Percentiles rank a stretch among this genome's conserved stretches.
Evolutionary conservation across 92 coral and sea anemone species (phyloP).

Genomic region (Galaxea fascicularis): DNA sequence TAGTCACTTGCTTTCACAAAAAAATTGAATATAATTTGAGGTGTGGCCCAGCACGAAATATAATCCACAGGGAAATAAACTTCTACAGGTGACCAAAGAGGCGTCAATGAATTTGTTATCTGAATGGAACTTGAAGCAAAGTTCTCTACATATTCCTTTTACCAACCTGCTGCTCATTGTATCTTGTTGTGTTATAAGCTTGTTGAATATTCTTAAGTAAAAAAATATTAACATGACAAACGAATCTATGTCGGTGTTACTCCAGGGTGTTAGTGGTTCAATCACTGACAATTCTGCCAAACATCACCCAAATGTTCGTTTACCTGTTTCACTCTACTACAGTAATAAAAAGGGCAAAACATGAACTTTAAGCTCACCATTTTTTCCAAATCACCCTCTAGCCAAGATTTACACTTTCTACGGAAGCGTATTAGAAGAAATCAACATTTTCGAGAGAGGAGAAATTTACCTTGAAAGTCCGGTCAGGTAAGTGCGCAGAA

Average conservation of each 20-base stretch:
- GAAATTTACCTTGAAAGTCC: neutral
- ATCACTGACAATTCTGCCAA: too few relatives aligned
- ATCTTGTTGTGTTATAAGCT: neutral
- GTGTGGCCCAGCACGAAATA: constrained; percentile 4
- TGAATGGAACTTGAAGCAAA: neutral
- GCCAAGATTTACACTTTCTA: neutral
- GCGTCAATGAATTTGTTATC: neutral
- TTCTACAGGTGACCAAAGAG: constrained; percentile 22
- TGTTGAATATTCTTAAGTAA: neutral
- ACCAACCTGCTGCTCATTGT: neutral
- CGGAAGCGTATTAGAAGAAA: neutral
- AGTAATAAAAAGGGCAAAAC: too few relatives aligned
- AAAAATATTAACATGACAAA: neutral
- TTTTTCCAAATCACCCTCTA: too few relatives aligned
- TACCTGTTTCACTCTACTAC: too few relatives aligned
- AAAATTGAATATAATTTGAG: constrained; percentile 14
- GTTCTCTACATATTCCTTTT: neutral
- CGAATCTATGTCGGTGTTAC: too few relatives aligned
- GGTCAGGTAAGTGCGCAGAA: neutral
- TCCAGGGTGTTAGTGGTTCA: too few relatives aligned
- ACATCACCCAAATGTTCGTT: too few relatives aligned
- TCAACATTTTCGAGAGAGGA: neutral
- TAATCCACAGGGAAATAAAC: neutral
- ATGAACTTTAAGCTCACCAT: too few relatives aligned
- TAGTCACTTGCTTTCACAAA: neutral